A percentile compares a stretch with the other conserved stretches of the same genome.
phyloP scores from a whole-genome alignment of 2,113 vertebrate species.

The Origma solitaria region DNA sequence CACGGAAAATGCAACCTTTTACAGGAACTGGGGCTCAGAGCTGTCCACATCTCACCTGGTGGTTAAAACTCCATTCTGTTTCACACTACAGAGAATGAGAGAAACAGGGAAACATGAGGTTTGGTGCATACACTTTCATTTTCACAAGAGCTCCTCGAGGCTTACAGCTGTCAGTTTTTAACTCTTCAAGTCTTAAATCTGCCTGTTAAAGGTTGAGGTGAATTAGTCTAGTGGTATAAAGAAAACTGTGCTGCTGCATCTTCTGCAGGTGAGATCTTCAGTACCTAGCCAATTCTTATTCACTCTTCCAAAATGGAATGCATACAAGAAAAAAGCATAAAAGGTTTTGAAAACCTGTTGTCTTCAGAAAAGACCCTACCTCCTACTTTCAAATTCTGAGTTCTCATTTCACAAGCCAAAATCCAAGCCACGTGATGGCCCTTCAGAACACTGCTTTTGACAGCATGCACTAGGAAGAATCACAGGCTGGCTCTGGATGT shows the following conservation, averaged over 20 bases:
- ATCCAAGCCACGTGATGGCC: too few species aligned
- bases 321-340: not conserved
- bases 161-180: not conserved
- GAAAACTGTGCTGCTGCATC: not conserved
- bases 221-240: not conserved
- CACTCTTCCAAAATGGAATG: not conserved
- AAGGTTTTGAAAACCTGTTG: not conserved
- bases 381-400: not conserved
- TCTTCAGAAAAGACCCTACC: not conserved
- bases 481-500: not conserved
- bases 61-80: not conserved
- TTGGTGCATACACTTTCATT: not conserved
- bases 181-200: not conserved
- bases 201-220: not conserved
- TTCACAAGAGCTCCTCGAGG: not conserved
- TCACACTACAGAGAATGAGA: not conserved
- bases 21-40: not conserved
- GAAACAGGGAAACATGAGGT: not conserved
- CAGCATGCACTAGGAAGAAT: not conserved
- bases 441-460: not conserved
- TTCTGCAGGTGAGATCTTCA: not conserved
- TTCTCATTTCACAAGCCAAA: not conserved
- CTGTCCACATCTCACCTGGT: not conserved
- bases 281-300: not conserved
- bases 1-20: not conserved